phyloP scores from a whole-genome alignment of 2,113 vertebrate species.

The Pseudorhombus dupliciocellatus region DNA sequence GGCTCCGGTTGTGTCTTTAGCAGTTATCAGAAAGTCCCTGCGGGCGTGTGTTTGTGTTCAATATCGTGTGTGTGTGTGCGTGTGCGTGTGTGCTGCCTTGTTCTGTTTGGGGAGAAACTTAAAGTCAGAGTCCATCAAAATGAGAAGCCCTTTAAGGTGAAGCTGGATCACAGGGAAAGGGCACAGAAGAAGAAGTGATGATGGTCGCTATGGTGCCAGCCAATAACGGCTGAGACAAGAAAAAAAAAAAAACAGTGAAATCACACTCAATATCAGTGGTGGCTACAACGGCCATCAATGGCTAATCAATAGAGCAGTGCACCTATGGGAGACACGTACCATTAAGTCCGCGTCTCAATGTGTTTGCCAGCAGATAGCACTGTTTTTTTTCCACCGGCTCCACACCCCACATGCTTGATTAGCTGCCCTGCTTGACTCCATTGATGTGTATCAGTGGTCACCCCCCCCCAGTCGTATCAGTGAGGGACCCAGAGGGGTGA shows the following conservation, averaged over 20 bases:
- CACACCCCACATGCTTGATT: conserved; percentile 64
- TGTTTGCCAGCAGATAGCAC: conserved; percentile 71
- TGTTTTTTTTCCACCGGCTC: conserved; percentile 53
- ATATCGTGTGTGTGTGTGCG: neutral
- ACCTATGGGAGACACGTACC: conserved; percentile 69
- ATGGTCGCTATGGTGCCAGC: conserved; percentile 61
- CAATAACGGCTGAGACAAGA: conserved; percentile 51
- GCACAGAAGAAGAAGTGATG: conserved; percentile 60
- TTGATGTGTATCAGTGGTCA: conserved; percentile 70
- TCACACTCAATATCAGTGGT: conserved; percentile 70
- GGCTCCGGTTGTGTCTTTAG: conserved; percentile 10
- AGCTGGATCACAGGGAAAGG: conserved; percentile 62
- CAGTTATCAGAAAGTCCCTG: conserved; percentile 7
- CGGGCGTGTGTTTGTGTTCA: neutral
- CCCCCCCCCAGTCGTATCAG: conserved; percentile 67
- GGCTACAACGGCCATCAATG: conserved; percentile 69
- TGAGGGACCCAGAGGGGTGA: conserved; percentile 48
- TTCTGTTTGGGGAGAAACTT: conserved; percentile 30
- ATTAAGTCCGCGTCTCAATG: conserved; percentile 70
- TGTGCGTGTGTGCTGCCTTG: neutral
- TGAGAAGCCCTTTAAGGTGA: conserved; percentile 65
- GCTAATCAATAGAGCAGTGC: conserved; percentile 69
- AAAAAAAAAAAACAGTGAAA: conserved; percentile 44
- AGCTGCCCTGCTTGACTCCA: conserved; percentile 64
- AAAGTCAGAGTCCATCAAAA: conserved; percentile 53